Percentiles rank a stretch among this genome's conserved stretches.
phyloP scores from a whole-genome alignment of 1,140 invertebrate species.

The Daktulosphaira vitifoliae region DNA sequence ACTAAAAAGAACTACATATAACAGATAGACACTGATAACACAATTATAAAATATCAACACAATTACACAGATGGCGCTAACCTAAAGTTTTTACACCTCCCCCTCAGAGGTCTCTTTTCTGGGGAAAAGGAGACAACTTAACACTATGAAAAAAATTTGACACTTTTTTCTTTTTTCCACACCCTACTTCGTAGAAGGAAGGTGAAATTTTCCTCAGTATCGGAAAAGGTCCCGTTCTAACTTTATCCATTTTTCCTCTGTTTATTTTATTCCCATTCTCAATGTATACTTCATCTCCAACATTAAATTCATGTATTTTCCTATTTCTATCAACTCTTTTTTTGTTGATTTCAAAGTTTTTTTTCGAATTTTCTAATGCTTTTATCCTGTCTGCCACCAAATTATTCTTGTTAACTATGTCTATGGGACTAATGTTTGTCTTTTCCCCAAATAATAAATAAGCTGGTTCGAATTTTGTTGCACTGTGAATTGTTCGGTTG shows the following conservation, averaged over 20 bases:
- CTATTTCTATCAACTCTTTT: too few species aligned
- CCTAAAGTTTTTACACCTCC: too few species aligned
- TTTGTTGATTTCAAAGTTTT: conserved; percentile 5
- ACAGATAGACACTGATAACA: too few species aligned
- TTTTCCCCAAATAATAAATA: conserved; percentile 34
- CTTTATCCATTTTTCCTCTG: too few species aligned
- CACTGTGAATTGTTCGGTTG: conserved; percentile 37
- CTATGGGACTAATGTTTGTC: neutral
- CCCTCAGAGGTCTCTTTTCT: too few species aligned
- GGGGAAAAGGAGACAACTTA: neutral
- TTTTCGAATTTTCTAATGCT: neutral
- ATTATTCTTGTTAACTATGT: neutral
- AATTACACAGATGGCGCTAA: too few species aligned
- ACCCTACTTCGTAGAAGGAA: neutral
- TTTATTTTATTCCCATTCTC: neutral
- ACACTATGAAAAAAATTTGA: too few species aligned
- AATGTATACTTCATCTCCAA: neutral
- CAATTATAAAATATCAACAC: too few species aligned
- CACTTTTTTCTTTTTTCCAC: too few species aligned
- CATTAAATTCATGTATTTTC: too few species aligned
- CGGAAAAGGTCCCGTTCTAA: neutral
- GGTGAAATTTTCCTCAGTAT: neutral
- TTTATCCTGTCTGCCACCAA: neutral
- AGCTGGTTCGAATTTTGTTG: conserved; percentile 37
- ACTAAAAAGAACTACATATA: too few species aligned